These are phyloP conservation scores for Sarcoramphus papa DNA, from an alignment of 2,797 vertebrate genomes.

Conservation along the genomic window DNA sequence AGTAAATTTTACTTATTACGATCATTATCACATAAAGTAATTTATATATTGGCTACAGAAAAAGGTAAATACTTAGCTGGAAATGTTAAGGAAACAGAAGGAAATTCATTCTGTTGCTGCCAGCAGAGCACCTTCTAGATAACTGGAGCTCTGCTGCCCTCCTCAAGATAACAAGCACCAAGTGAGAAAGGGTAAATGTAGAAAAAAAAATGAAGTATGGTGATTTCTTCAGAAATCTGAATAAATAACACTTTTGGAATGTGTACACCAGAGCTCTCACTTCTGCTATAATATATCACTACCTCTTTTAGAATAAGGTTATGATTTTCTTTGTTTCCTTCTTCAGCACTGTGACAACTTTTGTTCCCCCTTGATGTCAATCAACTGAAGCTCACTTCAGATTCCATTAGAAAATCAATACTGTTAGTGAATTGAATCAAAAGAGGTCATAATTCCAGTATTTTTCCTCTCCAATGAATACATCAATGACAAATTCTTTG, in stretches of 20 bases:
- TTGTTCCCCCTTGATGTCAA: not conserved
- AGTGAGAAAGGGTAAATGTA: not conserved
- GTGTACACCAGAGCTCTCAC: not conserved
- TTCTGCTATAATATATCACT: not conserved
- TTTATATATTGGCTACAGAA: not conserved
- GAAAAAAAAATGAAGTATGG: not conserved
- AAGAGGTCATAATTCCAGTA: constrained; percentile 29
- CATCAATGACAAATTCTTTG: constrained; percentile 39
- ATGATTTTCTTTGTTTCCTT: constrained; percentile 9
- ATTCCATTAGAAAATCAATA: constrained; percentile 67
- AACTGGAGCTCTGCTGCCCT: not conserved
- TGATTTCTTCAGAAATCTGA: not conserved
- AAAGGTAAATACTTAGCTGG: not conserved
- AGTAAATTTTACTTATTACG: not conserved
- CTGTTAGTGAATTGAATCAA: constrained; percentile 50
- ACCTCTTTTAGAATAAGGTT: not conserved
- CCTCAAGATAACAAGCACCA: not conserved
- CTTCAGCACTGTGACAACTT: constrained; percentile 26
- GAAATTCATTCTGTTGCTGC: not conserved
- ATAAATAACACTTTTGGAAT: not conserved
- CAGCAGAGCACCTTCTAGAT: not conserved
- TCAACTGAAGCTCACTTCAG: constrained; percentile 45
- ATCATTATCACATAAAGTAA: not conserved
- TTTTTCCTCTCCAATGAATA: constrained; percentile 33
- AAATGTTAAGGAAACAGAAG: not conserved